phyloP scores from a whole-genome alignment of 2,113 vertebrate species.

The Lathamus discolor region DNA sequence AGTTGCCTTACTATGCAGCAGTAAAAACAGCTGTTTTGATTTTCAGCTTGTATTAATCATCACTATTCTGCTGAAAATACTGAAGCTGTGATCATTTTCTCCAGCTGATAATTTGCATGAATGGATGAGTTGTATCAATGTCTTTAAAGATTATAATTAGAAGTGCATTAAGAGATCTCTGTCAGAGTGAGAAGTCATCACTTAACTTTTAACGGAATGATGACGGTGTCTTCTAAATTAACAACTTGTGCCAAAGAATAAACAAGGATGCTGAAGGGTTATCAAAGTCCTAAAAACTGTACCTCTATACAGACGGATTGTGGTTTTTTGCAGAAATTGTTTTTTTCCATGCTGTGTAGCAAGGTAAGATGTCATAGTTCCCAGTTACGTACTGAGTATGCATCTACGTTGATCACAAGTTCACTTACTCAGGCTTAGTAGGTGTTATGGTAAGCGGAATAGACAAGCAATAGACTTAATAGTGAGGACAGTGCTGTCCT shows the following conservation, averaged over 20 bases:
- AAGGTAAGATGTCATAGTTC: background rate
- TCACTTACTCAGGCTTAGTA: background rate
- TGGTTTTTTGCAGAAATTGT: background rate
- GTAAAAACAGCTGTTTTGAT: background rate
- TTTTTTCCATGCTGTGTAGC: background rate
- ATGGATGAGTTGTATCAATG: background rate
- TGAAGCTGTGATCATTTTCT: background rate
- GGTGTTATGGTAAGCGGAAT: background rate
- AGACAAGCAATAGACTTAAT: background rate
- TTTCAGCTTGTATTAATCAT: background rate
- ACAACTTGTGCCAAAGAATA: background rate
- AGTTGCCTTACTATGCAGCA: background rate
- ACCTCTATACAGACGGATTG: background rate
- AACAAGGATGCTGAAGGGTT: background rate
- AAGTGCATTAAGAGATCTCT: background rate
- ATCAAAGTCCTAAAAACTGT: background rate
- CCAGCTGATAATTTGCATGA: background rate
- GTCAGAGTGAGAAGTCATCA: background rate
- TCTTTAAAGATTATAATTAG: background rate
- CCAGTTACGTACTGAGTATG: accelerated
- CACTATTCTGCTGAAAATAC: background rate
- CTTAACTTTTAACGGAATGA: background rate
- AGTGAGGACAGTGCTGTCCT: background rate
- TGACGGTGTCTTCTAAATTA: background rate
- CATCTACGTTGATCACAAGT: accelerated